phyloP scores from a whole-genome alignment of 2,888 invertebrate genomes.

The Lasioglossum vierecki region DNA sequence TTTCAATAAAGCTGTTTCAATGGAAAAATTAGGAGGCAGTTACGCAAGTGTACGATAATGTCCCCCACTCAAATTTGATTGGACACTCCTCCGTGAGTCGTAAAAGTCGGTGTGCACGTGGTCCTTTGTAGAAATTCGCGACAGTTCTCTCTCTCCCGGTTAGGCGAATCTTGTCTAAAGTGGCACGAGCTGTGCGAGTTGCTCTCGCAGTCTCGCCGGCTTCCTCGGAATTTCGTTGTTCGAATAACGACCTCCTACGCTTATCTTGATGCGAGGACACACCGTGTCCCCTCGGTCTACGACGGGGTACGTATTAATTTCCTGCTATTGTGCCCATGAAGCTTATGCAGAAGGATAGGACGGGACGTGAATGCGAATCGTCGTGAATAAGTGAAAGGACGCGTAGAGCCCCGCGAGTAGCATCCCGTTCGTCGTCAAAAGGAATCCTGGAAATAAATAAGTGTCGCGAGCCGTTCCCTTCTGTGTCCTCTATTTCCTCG shows the following conservation, averaged over 20 bases:
- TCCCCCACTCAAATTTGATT: not conserved
- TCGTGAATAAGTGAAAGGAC: constrained; percentile 39
- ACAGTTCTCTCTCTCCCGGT: not conserved
- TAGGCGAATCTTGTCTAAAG: not conserved
- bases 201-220: not conserved
- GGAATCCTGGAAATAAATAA: constrained; percentile 20
- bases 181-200: not conserved
- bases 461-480: constrained; percentile 9
- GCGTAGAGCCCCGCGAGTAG: not conserved
- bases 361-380: constrained; percentile 48
- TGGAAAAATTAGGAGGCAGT: not conserved
- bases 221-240: constrained; percentile 12
- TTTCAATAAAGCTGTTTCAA: not conserved
- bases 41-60: not conserved
- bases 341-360: constrained; percentile 26
- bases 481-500: not conserved
- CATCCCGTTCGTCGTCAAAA: not conserved
- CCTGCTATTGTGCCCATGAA: constrained; percentile 52
- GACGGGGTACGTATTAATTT: constrained; percentile 51
- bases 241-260: constrained; percentile 33
- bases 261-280: constrained; percentile 46
- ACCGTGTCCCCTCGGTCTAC: constrained; percentile 7
- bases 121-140: not conserved
- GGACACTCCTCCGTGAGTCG: not conserved
- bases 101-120: not conserved